Conservation (phyloP, 1,140 invertebrate species). For the Acromyrmex heyeri region DNA sequence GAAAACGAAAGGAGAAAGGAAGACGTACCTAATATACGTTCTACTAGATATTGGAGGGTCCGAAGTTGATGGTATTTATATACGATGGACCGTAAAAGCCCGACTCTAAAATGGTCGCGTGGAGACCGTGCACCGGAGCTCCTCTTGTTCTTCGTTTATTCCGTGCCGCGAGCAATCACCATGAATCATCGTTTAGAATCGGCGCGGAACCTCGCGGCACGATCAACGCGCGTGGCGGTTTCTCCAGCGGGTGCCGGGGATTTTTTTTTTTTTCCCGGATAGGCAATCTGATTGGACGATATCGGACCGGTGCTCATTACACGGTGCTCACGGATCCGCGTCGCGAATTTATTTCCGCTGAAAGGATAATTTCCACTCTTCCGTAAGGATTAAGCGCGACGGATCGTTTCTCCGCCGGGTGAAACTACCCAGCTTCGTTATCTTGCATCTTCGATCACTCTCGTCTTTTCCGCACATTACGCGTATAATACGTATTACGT, state of each 20-base stretch:
- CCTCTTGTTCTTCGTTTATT: constrained; percentile 45
- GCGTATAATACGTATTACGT: constrained; percentile 18
- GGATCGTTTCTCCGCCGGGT: constrained; percentile 25
- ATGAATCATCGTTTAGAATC: constrained; percentile 81
- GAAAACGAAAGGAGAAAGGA: background rate
- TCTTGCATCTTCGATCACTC: constrained; percentile 16
- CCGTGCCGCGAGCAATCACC: constrained; percentile 77
- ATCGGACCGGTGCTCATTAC: constrained; percentile 47
- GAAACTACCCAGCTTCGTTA: constrained; percentile 16
- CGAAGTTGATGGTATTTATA: constrained; percentile 69
- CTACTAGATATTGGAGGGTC: constrained; percentile 36
- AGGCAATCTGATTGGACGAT: background rate
- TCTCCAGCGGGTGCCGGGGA: constrained; percentile 12
- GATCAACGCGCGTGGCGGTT: constrained; percentile 56
- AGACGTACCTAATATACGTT: background rate
- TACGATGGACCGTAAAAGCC: constrained; percentile 51
- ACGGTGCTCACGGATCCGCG: constrained; percentile 51
- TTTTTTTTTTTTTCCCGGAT: constrained; percentile 19
- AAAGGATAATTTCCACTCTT: constrained; percentile 54
- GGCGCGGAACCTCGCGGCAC: constrained; percentile 72
- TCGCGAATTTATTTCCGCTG: constrained; percentile 53
- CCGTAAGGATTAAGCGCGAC: constrained; percentile 46
- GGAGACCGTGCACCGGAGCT: background rate
- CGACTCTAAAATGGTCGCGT: constrained; percentile 60
- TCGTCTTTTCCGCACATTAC: background rate